Evolutionary conservation across 1,140 invertebrate genomes (phyloP).

Genomic region (Bombyx mori): ASM3026992v2 NC_085131.1:3949501-3950000

Average conservation of each 20-base stretch:
- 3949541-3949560: constrained; percentile 49
- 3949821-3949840: constrained; percentile 46
- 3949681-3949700: constrained; percentile 56
- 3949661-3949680: constrained; percentile 41
- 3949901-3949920: constrained; percentile 32
- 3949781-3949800: constrained; percentile 46
- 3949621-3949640: constrained; percentile 53
- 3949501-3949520: constrained; percentile 63
- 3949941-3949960: constrained; percentile 59
- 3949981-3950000: constrained; percentile 57
- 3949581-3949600: constrained; percentile 51
- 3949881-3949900: constrained; percentile 9
- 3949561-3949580: constrained; percentile 44
- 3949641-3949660: constrained; percentile 47
- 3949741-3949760: constrained; percentile 3
- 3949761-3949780: constrained; percentile 31
- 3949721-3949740: constrained; percentile 22
- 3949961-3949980: constrained; percentile 63
- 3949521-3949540: constrained; percentile 61
- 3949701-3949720: constrained; percentile 46
- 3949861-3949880: constrained; percentile 9
- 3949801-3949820: constrained; percentile 53
- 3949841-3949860: constrained; percentile 36
- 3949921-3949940: constrained; percentile 64
- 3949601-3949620: constrained; percentile 51